Evolutionary conservation across 2,113 vertebrate species (phyloP).

Genomic region (Malurus melanocephalus): DNA sequence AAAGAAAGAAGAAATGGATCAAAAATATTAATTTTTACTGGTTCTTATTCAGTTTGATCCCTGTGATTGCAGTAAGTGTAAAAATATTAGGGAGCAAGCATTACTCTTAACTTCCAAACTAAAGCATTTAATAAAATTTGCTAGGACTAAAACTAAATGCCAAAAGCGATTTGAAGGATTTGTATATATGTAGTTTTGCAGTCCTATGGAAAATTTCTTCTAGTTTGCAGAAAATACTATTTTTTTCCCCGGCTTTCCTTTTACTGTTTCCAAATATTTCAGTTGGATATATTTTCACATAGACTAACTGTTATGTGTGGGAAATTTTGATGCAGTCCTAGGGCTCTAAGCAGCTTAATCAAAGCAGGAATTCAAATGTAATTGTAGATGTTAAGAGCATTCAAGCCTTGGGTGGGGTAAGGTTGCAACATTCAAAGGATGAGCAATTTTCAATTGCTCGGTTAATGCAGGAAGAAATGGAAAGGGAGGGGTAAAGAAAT

Average conservation of each 20-base stretch:
- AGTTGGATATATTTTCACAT: neutral
- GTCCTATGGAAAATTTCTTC: neutral
- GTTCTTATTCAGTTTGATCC: neutral
- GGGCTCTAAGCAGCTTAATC: neutral
- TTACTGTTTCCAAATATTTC: neutral
- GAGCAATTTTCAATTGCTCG: neutral
- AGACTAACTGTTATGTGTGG: neutral
- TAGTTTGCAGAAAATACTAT: neutral
- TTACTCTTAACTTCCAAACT: neutral
- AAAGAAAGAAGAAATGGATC: neutral
- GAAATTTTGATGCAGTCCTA: neutral
- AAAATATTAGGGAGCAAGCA: neutral
- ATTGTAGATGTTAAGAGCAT: neutral
- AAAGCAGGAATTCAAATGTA: neutral
- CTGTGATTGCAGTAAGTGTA: neutral
- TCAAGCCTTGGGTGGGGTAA: neutral
- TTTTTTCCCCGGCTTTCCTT: neutral
- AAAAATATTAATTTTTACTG: neutral
- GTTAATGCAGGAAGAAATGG: neutral
- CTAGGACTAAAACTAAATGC: neutral
- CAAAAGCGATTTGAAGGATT: neutral
- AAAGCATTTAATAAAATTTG: neutral
- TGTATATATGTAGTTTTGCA: neutral
- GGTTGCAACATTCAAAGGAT: neutral
- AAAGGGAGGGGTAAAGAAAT: neutral